Base-by-base conservation (phyloP, 2,888 invertebrate genomes). In the Drosophila quasianomalipes region DNA sequence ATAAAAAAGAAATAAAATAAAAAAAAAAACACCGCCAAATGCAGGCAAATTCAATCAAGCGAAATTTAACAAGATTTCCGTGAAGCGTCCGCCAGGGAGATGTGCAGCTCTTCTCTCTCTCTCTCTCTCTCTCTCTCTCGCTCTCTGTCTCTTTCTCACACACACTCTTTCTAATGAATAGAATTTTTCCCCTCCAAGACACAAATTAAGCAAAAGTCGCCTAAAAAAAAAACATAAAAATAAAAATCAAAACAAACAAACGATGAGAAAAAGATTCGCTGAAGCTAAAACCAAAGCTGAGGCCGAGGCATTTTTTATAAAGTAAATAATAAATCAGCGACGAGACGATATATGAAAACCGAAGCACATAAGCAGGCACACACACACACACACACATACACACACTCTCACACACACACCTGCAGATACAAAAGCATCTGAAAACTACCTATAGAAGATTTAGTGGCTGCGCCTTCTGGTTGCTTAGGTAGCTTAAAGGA, bases 401-500 rank as follows among this genome's bases (percentile, higher is more conserved):
- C 66, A 70, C 58, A 64, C 47, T 47, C 19, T 10, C 39, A 2
- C 41, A 41, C 41, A n/a, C 44, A 67, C 49, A 60, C 39, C 30
- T 59, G 60, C 53, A 75, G 52, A 79, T 70, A 65, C 52, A 76
- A 74, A 79, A 67, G 68, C 67, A 71, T 51, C 37, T 63, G 70
- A 83, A 83, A 80, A 70, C 72, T 74, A 76, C 79, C 89, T 72
- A 89, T 84, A 70, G 76, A 84, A 84, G 84, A 89, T 84, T 84
- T 84, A 86, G 89, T 86, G 89, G 81, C 83, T 66, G 68, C 71
- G 70, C 83, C 81, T 86, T 75, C 63, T 57, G 65, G 66, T 64
- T 78, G 83, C 87, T 84, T 89, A 84, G 89, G 84, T 87, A 87
- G 85, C 87, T 82, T 68, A 70, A 89, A 84, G 89, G 89, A 89